Conservation (phyloP, 2,113 vertebrate species). For the Zapus hudsonius region DNA sequence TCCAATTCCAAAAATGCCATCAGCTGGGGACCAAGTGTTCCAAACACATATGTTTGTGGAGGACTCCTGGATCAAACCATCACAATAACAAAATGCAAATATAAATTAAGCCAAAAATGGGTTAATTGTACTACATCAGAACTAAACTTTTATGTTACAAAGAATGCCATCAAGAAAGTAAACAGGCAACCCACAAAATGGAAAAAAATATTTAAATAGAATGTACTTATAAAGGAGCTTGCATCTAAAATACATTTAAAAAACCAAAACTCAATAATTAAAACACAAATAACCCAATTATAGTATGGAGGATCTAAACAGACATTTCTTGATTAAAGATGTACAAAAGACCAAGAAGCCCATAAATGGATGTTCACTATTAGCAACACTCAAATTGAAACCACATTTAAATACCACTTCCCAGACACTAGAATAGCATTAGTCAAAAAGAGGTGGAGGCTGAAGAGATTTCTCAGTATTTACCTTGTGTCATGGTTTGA, state of each 20-base stretch:
- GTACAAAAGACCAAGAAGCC: not conserved
- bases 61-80: too few species aligned
- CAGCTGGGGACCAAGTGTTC: too few species aligned
- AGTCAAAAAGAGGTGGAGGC: not conserved
- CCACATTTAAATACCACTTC: not conserved
- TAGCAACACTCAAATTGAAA: not conserved
- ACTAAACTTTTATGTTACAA: not conserved
- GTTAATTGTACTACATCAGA: not conserved
- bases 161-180: not conserved
- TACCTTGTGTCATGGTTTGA: too few species aligned
- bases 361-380: not conserved
- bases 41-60: too few species aligned
- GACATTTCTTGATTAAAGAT: not conserved
- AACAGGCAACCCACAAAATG: not conserved
- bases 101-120: not conserved
- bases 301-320: not conserved
- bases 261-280: not conserved
- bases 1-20: too few species aligned
- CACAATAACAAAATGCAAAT: too few species aligned
- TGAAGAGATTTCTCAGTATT: too few species aligned
- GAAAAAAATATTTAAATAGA: not conserved
- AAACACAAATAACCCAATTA: not conserved
- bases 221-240: not conserved
- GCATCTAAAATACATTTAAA: not conserved
- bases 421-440: not conserved